Evolutionary conservation across 2,888 invertebrate species (phyloP), one percentile per base, ranked within the genome.

Genomic region (Spisula subtruncata): DNA sequence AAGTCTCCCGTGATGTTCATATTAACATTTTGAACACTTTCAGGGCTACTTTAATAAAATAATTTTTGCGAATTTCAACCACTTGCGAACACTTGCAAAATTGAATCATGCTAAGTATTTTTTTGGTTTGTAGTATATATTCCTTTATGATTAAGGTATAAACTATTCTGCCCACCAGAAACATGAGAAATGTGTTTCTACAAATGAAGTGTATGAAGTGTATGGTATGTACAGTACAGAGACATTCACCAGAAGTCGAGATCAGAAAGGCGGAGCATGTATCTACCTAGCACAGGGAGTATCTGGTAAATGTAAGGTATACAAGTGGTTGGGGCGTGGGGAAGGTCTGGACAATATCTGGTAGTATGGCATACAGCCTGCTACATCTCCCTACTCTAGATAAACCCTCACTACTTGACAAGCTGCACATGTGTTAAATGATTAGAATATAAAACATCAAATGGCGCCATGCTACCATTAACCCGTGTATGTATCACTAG

Each of bases 391-490:
- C 83, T 32, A 54, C 46, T 75, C 32, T 20, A 79, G 86, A 86
- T 86, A 89, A 75, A n/a, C n/a, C 89, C 29, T 29, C 10, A 29
- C 25, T 25, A 46, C 41, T 20, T 89, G 89, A 89, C 93, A 91
- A 89, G 66, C 89, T 80, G 91, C 94, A 93, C 94, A 94, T 93
- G 93, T 94, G 93, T 92, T 54, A 86, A 92, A 89, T 93, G 93
- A 94, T 94, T 94, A 94, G 92, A 93, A 94, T 93, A 89, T 93
- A 94, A 94, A 95, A 94, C 94, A 95, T 84, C 60, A 86, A n/a
- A 88, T 93, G 95, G 94, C 94, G 95, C 95, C 95, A 93, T 85
- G 46, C 86, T 87, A 89, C 91, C 93, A 92, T 93, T 95, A 93
- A 86, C 83, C 87, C 32, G 81, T 89, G 90, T 87, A 86, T 89